phyloP scores from a whole-genome alignment of 2,113 vertebrate species.

The Epinephelus fuscoguttatus region DNA sequence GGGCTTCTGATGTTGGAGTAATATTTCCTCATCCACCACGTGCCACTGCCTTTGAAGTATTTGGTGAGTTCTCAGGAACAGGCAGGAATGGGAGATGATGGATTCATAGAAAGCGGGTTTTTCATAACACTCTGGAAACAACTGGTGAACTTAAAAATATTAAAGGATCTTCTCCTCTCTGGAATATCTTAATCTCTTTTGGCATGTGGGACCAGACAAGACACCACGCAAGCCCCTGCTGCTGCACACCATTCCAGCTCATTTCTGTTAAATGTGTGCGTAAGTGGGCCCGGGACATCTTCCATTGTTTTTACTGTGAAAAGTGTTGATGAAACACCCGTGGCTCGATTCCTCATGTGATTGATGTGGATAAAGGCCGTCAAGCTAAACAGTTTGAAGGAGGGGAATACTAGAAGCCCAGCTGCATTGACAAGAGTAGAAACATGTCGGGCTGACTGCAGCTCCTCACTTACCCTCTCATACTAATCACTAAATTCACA shows the following conservation, averaged over 20 bases:
- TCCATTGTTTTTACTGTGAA: slow-evolving; percentile 61
- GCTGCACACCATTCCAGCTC: slow-evolving; percentile 44
- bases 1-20: slow-evolving; percentile 27
- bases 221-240: slow-evolving; percentile 50
- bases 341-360: slow-evolving; percentile 66
- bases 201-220: slow-evolving; percentile 62
- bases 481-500: slow-evolving; percentile 47
- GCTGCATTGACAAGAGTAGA: slow-evolving; percentile 69
- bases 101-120: slow-evolving; percentile 62
- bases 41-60: slow-evolving; percentile 56
- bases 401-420: slow-evolving; percentile 69
- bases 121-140: slow-evolving; percentile 67
- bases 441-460: slow-evolving; percentile 26
- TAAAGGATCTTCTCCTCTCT: slow-evolving; percentile 60
- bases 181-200: slow-evolving; percentile 74
- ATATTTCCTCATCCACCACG: slow-evolving; percentile 38
- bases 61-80: slow-evolving; percentile 25
- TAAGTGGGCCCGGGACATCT: slow-evolving; percentile 63
- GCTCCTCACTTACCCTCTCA: slow-evolving; percentile 52
- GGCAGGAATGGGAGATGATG: slow-evolving; percentile 45
- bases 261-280: slow-evolving; percentile 59
- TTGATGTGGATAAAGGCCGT: slow-evolving; percentile 71
- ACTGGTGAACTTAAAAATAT: slow-evolving; percentile 75
- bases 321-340: slow-evolving; percentile 61
- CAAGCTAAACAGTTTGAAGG: slow-evolving; percentile 78